Evolutionary conservation across 2,888 invertebrate genomes (phyloP).

Genomic region (Itoplectis maculator): DNA sequence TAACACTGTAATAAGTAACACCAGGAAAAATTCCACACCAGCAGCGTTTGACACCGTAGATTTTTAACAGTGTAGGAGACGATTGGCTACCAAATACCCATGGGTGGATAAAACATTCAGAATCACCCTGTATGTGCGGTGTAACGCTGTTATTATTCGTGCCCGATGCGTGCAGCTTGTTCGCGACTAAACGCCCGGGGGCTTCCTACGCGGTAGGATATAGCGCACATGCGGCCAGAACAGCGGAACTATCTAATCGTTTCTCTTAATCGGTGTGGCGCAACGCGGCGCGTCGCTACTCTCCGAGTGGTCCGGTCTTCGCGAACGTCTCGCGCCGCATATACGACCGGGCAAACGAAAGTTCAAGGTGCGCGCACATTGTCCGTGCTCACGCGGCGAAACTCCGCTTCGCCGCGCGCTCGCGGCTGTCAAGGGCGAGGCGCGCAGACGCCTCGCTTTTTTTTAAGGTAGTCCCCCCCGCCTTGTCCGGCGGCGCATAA

Average conservation of each 20-base stretch:
- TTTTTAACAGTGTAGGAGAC: no score
- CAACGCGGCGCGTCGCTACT: conserved; percentile 57
- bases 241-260: conserved; percentile 61
- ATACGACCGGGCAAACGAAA: conserved; percentile 70
- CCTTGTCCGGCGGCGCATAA: no score
- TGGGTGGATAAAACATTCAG: no score
- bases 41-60: no score
- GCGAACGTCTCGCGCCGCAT: conserved; percentile 64
- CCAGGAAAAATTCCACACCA: no score
- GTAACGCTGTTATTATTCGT: conserved; percentile 23
- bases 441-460: conserved; percentile 45
- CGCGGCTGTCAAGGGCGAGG: conserved; percentile 77
- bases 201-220: conserved; percentile 20
- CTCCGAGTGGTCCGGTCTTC: conserved; percentile 24
- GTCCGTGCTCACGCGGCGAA: conserved; percentile 79
- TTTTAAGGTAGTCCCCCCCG: no score
- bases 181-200: not conserved
- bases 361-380: conserved; percentile 78
- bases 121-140: not conserved
- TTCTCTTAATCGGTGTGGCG: conserved; percentile 71
- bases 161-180: conserved; percentile 20
- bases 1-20: no score
- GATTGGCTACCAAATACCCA: no score
- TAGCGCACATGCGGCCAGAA: conserved; percentile 24
- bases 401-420: conserved; percentile 72